These are phyloP conservation scores for Glandiceps talaboti DNA, from an alignment of 53 echinoderm and acorn worm genomes.

Conservation along the genomic window DNA sequence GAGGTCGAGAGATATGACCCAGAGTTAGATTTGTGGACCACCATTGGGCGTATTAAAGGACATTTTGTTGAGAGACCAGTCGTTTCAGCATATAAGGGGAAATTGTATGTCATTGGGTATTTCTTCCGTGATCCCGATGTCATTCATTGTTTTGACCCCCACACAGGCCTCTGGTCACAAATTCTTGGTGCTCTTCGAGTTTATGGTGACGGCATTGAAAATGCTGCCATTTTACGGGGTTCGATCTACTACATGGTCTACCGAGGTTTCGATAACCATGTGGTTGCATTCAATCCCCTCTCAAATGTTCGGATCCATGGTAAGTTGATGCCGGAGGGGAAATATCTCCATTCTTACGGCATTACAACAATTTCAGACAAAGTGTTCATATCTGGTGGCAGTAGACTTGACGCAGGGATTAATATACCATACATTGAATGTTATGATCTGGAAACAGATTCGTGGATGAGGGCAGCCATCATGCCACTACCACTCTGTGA, in stretches of 20 bases:
- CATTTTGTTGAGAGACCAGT: constrained; percentile 15
- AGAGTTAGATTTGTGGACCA: constrained; percentile 63
- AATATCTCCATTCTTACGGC: constrained; percentile 88
- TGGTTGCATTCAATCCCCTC: constrained; percentile 73
- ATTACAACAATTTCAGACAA: constrained; percentile 76
- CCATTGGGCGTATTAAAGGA: constrained; percentile 62
- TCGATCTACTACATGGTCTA: constrained; percentile 84
- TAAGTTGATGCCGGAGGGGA: constrained; percentile 59
- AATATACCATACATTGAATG: constrained; percentile 72
- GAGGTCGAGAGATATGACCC: constrained; percentile 95
- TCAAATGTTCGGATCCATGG: constrained; percentile 21
- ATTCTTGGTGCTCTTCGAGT: constrained; percentile 77
- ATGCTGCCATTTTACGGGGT: constrained; percentile 72
- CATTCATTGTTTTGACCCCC: constrained; percentile 86
- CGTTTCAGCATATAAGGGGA: constrained; percentile 32
- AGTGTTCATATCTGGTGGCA: constrained; percentile 87
- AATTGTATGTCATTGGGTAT: constrained; percentile 89
- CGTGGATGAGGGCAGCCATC: constrained; percentile 68
- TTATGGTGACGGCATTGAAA: constrained; percentile 91
- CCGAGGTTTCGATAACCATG: constrained; percentile 86
- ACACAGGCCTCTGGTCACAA: constrained; percentile 59
- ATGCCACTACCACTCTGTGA: constrained; percentile 80
- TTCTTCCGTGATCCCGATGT: constrained; percentile 97
- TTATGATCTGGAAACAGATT: constrained; percentile 79
- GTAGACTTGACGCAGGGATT: constrained; percentile 84